Base-by-base conservation (phyloP, 1,140 invertebrate genomes). In the Pogonomyrmex barbatus region DNA sequence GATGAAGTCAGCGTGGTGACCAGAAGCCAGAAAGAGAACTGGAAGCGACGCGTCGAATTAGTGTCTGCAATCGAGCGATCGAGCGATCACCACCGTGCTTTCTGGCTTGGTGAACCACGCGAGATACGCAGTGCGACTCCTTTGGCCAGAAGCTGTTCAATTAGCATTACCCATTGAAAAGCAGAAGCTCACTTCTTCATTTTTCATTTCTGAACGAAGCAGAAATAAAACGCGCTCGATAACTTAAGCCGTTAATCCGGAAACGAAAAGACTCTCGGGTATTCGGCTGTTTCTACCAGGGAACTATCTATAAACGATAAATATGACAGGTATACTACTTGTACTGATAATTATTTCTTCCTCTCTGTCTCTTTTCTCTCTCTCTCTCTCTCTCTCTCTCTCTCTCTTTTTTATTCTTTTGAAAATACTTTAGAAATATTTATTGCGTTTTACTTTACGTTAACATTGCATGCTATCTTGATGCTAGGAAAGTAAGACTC, bases 21-120 rank as follows among this genome's bases (percentile, higher is more conserved):
- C n/a, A 68, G 62, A 76, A 56, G 60, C 10, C 58, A 17, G 45
- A 60, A 82, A 58, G 65, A 56, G 33, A 87, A 87, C 68, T 36
- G 30, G 33, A 42, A 50, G 68, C 65, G 2, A 39, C 10, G 6
- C 33, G 17, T 86, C 65, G 42, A 88, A 87, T 88, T 52, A 65
- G 30, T 24, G 45, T 12, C 70, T 45, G 33, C 24, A 62, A 54
- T 81, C 52, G 30, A 71, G 24, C 24, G 24, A 24, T 24, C 45
- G 30, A 2, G 39, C 70, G 45, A 76, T 76, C 50, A 45, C 33
- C 73, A 17, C 30, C 36, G 47, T n/a, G 30, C 79, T 70, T 63
- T 56, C 47, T 52, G 45, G 45, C 42, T 50, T 36, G 58, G 24
- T 39, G 52, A 60, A 17, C 33, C 42, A 1, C 5, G 17, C 4